phyloP scores from a whole-genome alignment of 2,797 vertebrate species.

The Podarcis siculus region DNA sequence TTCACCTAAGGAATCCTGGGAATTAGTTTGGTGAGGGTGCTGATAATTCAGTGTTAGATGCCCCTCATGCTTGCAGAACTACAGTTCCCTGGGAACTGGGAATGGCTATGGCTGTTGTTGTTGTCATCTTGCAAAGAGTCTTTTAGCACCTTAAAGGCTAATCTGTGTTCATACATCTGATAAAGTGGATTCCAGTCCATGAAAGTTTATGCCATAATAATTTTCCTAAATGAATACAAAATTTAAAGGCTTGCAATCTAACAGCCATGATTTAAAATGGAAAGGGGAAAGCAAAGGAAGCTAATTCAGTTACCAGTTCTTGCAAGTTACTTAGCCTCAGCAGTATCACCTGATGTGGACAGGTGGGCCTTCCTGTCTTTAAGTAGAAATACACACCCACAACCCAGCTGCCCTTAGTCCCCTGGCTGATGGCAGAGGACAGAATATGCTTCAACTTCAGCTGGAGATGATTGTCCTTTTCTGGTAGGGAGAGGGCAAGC shows the following conservation, averaged over 20 bases:
- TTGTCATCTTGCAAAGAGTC: neutral
- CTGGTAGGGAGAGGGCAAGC: neutral
- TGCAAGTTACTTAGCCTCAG: neutral
- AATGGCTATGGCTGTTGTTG: neutral
- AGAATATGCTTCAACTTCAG: too few species aligned
- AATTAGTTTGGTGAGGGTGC: neutral
- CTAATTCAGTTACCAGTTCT: neutral
- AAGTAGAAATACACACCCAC: neutral
- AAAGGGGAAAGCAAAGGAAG: neutral
- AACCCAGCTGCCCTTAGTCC: neutral
- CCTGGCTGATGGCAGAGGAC: neutral
- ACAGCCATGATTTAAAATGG: neutral
- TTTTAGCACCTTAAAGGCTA: too few species aligned
- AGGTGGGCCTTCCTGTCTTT: neutral
- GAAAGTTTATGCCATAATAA: too few species aligned
- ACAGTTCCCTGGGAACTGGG: neutral
- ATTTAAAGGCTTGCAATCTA: neutral
- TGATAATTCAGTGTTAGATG: neutral
- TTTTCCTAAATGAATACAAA: neutral
- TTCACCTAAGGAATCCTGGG: neutral
- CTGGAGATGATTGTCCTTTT: neutral
- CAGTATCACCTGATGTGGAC: neutral
- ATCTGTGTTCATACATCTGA: too few species aligned
- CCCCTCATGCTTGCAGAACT: neutral
- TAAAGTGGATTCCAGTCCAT: too few species aligned